These are phyloP conservation scores for Teleiodes luculella DNA, from an alignment of 2,888 invertebrate genomes.

Conservation along the genomic window DNA sequence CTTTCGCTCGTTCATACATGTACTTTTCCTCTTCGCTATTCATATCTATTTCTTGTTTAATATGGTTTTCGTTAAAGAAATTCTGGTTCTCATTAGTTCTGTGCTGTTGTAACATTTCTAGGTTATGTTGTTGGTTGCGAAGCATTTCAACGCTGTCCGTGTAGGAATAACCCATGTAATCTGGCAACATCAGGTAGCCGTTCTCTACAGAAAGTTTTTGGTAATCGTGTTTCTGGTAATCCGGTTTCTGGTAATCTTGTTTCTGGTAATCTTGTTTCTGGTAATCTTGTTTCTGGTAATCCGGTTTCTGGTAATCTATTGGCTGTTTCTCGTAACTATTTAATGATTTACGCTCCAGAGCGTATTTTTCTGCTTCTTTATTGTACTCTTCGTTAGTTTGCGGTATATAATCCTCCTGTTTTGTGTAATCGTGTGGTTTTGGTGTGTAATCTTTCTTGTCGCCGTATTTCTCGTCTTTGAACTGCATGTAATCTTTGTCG, in stretches of 20 bases:
- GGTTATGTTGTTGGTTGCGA: slow-evolving; percentile 61
- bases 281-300: neutral
- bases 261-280: slow-evolving; percentile 29
- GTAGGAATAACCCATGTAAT: slow-evolving; percentile 15
- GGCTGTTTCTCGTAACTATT: slow-evolving; percentile 49
- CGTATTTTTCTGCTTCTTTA: slow-evolving; percentile 67
- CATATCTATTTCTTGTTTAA: slow-evolving; percentile 64
- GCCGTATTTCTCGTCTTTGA: slow-evolving; percentile 5
- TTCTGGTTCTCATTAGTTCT: slow-evolving; percentile 57
- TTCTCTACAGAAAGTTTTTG: slow-evolving; percentile 30
- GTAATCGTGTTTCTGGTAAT: slow-evolving; percentile 32
- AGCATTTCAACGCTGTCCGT: slow-evolving; percentile 53
- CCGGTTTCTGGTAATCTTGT: neutral
- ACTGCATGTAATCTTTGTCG: neutral
- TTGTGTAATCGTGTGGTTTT: slow-evolving; percentile 61
- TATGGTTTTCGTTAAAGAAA: slow-evolving; percentile 62
- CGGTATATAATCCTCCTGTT: slow-evolving; percentile 58
- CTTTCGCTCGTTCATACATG: slow-evolving; percentile 55
- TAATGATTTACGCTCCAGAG: slow-evolving; percentile 53
- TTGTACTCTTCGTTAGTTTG: slow-evolving; percentile 69
- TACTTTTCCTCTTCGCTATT: slow-evolving; percentile 59
- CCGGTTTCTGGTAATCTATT: slow-evolving; percentile 36
- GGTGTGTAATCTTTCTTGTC: neutral
- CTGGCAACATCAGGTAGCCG: slow-evolving; percentile 4
- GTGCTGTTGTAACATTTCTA: slow-evolving; percentile 60